phyloP scores from a whole-genome alignment of 2,113 vertebrate species.

The Otis tarda region DNA sequence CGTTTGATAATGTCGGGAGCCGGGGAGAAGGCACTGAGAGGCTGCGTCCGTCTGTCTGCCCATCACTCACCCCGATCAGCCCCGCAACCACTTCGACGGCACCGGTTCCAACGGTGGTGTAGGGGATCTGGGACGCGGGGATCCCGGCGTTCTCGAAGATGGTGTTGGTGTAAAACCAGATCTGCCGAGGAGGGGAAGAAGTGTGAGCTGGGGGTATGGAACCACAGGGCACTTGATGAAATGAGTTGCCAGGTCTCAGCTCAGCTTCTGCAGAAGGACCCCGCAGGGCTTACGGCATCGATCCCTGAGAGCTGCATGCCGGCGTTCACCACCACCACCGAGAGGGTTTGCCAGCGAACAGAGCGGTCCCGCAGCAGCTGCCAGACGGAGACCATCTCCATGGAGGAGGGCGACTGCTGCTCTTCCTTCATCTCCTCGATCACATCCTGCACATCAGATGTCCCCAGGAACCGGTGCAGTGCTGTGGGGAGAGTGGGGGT shows the following conservation, averaged over 20 bases:
- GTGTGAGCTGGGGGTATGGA: accelerated
- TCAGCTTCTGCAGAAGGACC: not conserved
- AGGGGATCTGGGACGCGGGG: slow-evolving; percentile 79
- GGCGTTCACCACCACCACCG: slow-evolving; percentile 82
- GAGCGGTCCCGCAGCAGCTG: slow-evolving; percentile 77
- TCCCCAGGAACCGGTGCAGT: slow-evolving; percentile 77
- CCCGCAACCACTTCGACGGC: slow-evolving; percentile 85
- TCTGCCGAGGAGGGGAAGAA: slow-evolving; percentile 62
- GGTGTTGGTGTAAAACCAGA: slow-evolving; percentile 92
- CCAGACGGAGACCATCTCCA: slow-evolving; percentile 74
- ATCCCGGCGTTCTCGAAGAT: slow-evolving; percentile 86
- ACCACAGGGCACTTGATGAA: accelerated
- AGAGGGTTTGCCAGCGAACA: slow-evolving; percentile 85
- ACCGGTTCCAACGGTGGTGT: slow-evolving; percentile 86
- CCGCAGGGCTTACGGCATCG: slow-evolving; percentile 77
- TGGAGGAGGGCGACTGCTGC: slow-evolving; percentile 78
- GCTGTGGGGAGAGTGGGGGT: slow-evolving; percentile 52
- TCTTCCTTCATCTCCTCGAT: slow-evolving; percentile 89
- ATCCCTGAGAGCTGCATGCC: slow-evolving; percentile 93
- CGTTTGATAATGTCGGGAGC: not conserved
- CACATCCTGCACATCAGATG: slow-evolving; percentile 76
- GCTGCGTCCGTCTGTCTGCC: accelerated
- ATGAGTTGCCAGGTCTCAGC: not conserved
- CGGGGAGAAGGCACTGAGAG: not conserved
- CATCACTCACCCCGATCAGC: slow-evolving; percentile 81